Base-by-base conservation (phyloP, 2,888 invertebrate species). In the Drosophila diplacantha region DNA sequence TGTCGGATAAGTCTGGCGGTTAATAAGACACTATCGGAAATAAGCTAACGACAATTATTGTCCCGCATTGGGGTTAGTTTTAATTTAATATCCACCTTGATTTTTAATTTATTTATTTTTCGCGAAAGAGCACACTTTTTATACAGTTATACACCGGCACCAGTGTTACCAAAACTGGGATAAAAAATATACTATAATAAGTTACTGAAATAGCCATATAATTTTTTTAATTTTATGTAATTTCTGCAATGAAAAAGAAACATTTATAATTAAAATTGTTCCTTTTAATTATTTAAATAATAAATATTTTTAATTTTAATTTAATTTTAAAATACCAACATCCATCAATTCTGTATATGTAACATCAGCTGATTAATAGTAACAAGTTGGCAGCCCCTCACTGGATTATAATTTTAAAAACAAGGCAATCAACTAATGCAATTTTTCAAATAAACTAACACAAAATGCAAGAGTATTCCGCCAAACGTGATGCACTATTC, bases 401-500 rank as follows among this genome's bases (percentile, higher is more conserved):
- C 18, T 31, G 8, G 0, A 18, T 12, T n/a, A 3, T 31, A 12
- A 47, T 29, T 41, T 14, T 7, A 24, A 59, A 57, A 41, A 38
- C 14, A 29, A 29, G 14, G 3, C 4, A 12, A 18, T 49, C n/a
- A 29, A 22, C 22, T 34, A 41, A 34, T 57, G 16, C 22, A 4
- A 58, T 37, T 43, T 58, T 2, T 3, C 12, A 12, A 11, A 5
- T 22, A 61, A 47, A 57, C 18, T 41, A 20, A 61, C 47, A 52
- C 7, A 73, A 74, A 70, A 87, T 88, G 87, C 84, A 86, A 49
- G 86, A 85, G 50, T 92, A 91, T 78, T 88, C 89, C 41, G 89
- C 91, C 70, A 91, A 94, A 69, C 93, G 93, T 72, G 93, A 92
- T 84, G 91, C 90, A 74, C 89, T 95, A 6, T 94, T 94, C 76